phyloP scores from a whole-genome alignment of 35 echinoderm and acorn worm species.

The Amphiura filiformis region DNA sequence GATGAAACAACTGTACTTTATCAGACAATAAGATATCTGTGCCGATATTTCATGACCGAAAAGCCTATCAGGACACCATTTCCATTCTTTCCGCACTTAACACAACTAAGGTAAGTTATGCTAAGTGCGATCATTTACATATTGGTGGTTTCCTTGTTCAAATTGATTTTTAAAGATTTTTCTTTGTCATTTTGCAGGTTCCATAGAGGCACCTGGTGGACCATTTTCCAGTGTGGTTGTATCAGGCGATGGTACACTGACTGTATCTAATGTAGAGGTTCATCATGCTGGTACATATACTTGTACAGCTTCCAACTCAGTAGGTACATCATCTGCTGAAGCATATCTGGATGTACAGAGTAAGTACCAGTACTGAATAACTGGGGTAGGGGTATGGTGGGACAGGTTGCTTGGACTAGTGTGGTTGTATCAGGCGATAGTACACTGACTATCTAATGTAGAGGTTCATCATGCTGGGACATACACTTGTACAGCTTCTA shows the following conservation, averaged over 20 bases:
- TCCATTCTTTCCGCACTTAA: too few species aligned
- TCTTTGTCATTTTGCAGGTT: neutral
- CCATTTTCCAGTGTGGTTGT: slow-evolving; percentile 54
- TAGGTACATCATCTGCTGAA: slow-evolving; percentile 20
- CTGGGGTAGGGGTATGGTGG: too few species aligned
- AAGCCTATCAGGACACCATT: too few species aligned
- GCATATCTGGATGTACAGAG: slow-evolving; percentile 47
- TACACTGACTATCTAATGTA: slow-evolving; percentile 41
- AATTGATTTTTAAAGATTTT: too few species aligned
- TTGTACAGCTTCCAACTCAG: slow-evolving; percentile 71
- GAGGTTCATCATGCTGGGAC: slow-evolving; percentile 49
- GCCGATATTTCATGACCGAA: too few species aligned
- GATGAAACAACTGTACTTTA: too few species aligned
- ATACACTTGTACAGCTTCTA: slow-evolving; percentile 71
- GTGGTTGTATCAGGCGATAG: slow-evolving; percentile 64
- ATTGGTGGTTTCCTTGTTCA: too few species aligned
- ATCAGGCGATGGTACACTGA: slow-evolving; percentile 51
- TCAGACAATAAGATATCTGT: too few species aligned
- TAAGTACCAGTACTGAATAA: too few species aligned
- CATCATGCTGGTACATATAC: slow-evolving; percentile 62
- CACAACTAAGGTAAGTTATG: too few species aligned
- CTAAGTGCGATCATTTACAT: too few species aligned
- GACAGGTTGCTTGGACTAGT: too few species aligned
- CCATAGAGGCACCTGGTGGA: slow-evolving; percentile 35
- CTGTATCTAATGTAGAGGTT: slow-evolving; percentile 17